Evolutionary conservation across 2,113 vertebrate species (phyloP), one percentile per base, ranked within the genome.

Genomic region (Corydoras maculifer): DNA sequence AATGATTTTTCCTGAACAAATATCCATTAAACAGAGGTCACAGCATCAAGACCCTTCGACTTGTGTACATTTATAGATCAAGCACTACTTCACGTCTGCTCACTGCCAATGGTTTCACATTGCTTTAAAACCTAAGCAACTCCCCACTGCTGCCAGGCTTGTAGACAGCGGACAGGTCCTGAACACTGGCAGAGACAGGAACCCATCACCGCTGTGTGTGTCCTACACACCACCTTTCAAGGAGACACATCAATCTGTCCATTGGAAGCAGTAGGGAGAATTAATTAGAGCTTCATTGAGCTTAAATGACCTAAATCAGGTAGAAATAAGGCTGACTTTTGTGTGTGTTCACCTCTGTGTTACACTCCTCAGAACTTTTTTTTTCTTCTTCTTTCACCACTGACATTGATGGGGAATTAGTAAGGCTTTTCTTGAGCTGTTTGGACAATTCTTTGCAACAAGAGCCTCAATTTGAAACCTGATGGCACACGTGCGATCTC

Each of bases 271-370:
- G 86, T 81, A 15, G 83, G 82, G 82, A 86, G 82, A 90, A 84
- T 88, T 91, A 91, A 92, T 89, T 89, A 86, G 83, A 85, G 88
- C 90, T 88, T 91, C 86, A 88, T 85, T 90, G 90, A 87, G 89
- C 81, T 83, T 88, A 91, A 91, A 91, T 90, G 88, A 88, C 88
- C 85, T 88, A 88, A 91, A 85, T 88, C 83, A 84, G 84, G 86
- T 89, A 88, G 87, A 90, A 88, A 84, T 70, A 58, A 70, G 76
- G 84, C 85, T 77, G 68, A 77, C 80, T 89, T 79, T 62, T 51
- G 35, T 43, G 35, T 43, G 35, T 25, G 18, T 25, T 25, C 18
- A 25, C 18, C 35, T 1, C 35, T 43, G 35, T 43, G 35, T 8
- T 25, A 25, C 18, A 25, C 18, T 25, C 18, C 18, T 25, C 18